Conservation (phyloP, 2,888 invertebrate genomes). For the Ichneumoninae sp. region DNA sequence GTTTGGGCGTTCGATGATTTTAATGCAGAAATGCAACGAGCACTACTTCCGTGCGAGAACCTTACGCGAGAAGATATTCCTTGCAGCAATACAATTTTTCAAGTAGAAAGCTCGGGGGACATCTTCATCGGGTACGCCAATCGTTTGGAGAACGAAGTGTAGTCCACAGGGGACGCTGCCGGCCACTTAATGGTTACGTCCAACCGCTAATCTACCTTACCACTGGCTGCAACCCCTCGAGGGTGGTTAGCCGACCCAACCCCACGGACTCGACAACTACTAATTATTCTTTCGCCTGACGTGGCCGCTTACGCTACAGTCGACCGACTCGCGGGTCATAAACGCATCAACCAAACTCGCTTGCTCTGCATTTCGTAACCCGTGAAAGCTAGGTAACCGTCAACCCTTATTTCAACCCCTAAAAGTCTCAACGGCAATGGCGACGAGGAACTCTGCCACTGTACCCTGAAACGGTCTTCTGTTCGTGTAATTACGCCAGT, state of each 20-base stretch:
- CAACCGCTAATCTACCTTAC: slow-evolving; percentile 80
- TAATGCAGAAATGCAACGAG: neutral
- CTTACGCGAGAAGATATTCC: slow-evolving; percentile 14
- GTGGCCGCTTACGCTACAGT: slow-evolving; percentile 68
- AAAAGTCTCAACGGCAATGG: slow-evolving; percentile 6
- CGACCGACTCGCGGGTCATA: slow-evolving; percentile 15
- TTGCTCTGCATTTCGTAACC: slow-evolving; percentile 16
- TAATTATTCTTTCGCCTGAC: slow-evolving; percentile 79
- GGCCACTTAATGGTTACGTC: slow-evolving; percentile 79
- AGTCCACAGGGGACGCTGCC: slow-evolving; percentile 61
- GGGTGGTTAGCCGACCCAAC: slow-evolving; percentile 75
- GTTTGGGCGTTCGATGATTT: neutral
- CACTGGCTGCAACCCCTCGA: slow-evolving; percentile 75
- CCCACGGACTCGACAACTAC: slow-evolving; percentile 73
- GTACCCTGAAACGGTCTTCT: neutral
- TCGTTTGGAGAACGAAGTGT: slow-evolving; percentile 58
- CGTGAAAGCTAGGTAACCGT: slow-evolving; percentile 6
- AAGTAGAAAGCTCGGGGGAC: slow-evolving; percentile 41
- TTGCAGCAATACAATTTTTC: slow-evolving; percentile 50
- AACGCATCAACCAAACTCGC: slow-evolving; percentile 40
- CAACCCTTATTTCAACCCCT: slow-evolving; percentile 9
- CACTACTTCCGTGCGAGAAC: neutral
- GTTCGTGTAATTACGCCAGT: neutral
- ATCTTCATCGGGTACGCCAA: slow-evolving; percentile 53
- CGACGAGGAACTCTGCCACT: neutral